phyloP scores from a whole-genome alignment of 2,888 invertebrate genomes.

The Diarsia rubi region DNA sequence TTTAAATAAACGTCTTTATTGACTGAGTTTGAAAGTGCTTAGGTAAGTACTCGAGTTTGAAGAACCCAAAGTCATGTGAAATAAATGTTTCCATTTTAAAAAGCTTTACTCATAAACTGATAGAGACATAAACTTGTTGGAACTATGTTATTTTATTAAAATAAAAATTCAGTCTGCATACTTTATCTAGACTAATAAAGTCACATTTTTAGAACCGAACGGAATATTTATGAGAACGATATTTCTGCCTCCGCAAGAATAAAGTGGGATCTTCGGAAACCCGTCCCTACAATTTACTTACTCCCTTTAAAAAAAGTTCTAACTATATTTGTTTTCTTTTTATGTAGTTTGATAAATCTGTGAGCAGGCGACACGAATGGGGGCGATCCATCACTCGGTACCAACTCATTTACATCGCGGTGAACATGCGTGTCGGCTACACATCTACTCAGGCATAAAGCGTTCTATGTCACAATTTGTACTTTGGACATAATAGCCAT shows the following conservation, averaged over 20 bases:
- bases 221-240: slow-evolving; percentile 55
- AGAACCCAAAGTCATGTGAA: slow-evolving; percentile 21
- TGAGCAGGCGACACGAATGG: slow-evolving; percentile 36
- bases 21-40: neutral
- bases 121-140: slow-evolving; percentile 46
- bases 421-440: slow-evolving; percentile 30
- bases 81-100: slow-evolving; percentile 33
- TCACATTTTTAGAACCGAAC: slow-evolving; percentile 51
- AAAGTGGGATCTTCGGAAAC: slow-evolving; percentile 43
- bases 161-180: slow-evolving; percentile 49
- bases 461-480: slow-evolving; percentile 16
- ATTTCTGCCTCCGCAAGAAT: slow-evolving; percentile 53
- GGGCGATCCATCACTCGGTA: slow-evolving; percentile 23
- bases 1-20: slow-evolving; percentile 12
- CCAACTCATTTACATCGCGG: slow-evolving; percentile 39
- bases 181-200: slow-evolving; percentile 54
- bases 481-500: neutral
- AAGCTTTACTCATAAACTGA: slow-evolving; percentile 15
- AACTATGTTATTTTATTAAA: slow-evolving; percentile 39
- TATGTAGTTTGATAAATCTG: slow-evolving; percentile 41
- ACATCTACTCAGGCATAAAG: neutral
- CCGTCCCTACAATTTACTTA: slow-evolving; percentile 38
- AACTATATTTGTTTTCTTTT: slow-evolving; percentile 38
- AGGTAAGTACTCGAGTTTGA: neutral
- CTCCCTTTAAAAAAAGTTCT: slow-evolving; percentile 39